Conservation (phyloP, 2,113 vertebrate species). For the Gymnobelideus leadbeateri region DNA sequence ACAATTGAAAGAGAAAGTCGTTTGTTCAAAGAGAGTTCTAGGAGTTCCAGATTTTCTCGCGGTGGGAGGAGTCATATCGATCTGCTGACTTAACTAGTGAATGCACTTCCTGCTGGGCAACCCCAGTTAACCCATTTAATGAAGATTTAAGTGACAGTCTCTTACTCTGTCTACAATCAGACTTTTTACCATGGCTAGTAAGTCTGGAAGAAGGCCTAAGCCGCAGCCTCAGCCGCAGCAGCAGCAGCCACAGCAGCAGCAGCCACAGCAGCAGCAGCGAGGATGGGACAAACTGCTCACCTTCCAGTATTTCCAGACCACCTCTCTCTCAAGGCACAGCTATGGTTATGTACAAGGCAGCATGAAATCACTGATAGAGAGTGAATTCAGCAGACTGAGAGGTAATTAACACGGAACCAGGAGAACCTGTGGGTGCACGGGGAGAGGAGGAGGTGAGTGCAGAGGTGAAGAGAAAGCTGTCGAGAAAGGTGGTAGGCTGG, state of each 20-base stretch:
- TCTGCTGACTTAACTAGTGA: background rate
- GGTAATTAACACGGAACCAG: slow-evolving; percentile 52
- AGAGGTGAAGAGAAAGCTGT: background rate
- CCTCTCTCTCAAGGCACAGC: background rate
- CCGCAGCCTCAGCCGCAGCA: slow-evolving; percentile 37
- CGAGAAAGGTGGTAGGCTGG: background rate
- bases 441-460: background rate
- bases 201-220: background rate
- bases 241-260: slow-evolving; percentile 40
- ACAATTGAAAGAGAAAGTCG: background rate
- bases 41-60: background rate
- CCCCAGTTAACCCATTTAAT: background rate
- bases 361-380: slow-evolving; percentile 57
- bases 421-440: background rate
- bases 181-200: background rate
- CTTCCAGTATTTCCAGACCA: slow-evolving; percentile 14
- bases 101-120: background rate
- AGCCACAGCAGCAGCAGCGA: background rate
- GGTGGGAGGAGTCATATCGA: background rate
- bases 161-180: background rate
- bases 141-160: background rate
- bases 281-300: slow-evolving; percentile 3
- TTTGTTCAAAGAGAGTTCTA: background rate
- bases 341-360: slow-evolving; percentile 24
- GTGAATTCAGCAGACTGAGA: slow-evolving; percentile 74